A percentile compares a stretch with the other conserved stretches of the same genome.
These are phyloP conservation scores for Alaudala cheleensis DNA, from an alignment of 2,113 vertebrate genomes.

Conservation along the genomic window DNA sequence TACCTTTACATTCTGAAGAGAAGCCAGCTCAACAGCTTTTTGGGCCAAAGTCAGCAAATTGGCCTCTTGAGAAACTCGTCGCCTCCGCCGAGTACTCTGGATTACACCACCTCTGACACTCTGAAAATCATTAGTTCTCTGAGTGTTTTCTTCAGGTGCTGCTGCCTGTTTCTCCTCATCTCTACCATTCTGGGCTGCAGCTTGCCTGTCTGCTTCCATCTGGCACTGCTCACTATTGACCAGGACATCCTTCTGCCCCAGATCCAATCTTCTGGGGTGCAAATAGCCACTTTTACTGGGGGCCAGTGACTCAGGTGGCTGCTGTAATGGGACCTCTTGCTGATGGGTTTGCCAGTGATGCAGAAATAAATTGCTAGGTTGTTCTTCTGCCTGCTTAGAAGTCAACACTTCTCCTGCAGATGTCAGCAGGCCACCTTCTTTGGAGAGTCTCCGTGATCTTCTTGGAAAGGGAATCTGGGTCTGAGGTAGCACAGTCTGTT, in stretches of 20 bases:
- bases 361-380: conserved; percentile 69
- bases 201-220: conserved; percentile 63
- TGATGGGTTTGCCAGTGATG: conserved; percentile 76
- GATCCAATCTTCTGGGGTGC: conserved; percentile 10
- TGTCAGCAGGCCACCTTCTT: conserved; percentile 85
- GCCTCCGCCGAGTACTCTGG: conserved; percentile 87
- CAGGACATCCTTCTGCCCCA: conserved; percentile 51
- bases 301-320: conserved; percentile 58
- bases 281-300: conserved; percentile 45
- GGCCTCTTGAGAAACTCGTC: conserved; percentile 91
- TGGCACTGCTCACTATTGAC: conserved; percentile 60
- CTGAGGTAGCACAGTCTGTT: conserved; percentile 79
- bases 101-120: conserved; percentile 88
- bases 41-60: conserved; percentile 95
- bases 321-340: conserved; percentile 65
- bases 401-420: conserved; percentile 63
- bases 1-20: conserved; percentile 80
- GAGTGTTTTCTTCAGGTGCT: conserved; percentile 47
- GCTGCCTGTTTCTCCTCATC: conserved; percentile 57
- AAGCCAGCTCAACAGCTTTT: conserved; percentile 94
- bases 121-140: conserved; percentile 70
- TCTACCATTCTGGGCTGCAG: conserved; percentile 64
- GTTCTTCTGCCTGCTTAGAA: conserved; percentile 73
- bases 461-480: conserved; percentile 84
- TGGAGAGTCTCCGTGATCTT: conserved; percentile 91